Base-by-base conservation (phyloP, 2,888 invertebrate species). In the Piscicola geometra region DNA sequence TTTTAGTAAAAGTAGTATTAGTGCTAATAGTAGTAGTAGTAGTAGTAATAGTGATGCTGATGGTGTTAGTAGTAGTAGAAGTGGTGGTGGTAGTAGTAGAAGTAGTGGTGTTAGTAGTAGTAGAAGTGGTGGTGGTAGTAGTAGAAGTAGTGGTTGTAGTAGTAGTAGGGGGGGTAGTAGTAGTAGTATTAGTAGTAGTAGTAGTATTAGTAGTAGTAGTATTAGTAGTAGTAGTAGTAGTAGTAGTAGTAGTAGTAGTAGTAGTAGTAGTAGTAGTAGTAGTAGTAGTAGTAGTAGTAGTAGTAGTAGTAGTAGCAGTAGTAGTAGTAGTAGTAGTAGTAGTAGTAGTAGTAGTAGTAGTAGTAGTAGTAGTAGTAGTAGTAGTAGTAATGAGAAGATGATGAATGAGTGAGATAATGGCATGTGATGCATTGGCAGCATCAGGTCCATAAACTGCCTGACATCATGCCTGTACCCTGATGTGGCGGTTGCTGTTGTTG, bases 151-250 rank as follows among this genome's bases (percentile, higher is more conserved):
- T 69, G 32, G 69, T 69, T 30, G 69, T 69, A 69, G 69, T 69
- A 69, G 69, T 69, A 69, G 69, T 69, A 69, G 69, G 25, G 32
- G 69, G 25, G 32, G 69, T 69, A 69, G 69, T 69, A 69, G 69
- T 69, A 69, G 69, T 69, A 69, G 69, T 69, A 69, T 28, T 69
- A 69, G 69, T 69, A 69, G 69, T 69, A 69, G 33, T 69, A 69
- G 33, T 69, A 69, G 33, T 69, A 69, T 28, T 69, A 69, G 69
- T 69, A 69, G 69, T 69, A 0, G 69, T 69, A 69, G 69, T 69
- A 32, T 28, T 69, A 3, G 69, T 69, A 32, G 69, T 69, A 69
- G 69, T 69, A 69, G 69, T 69, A 69, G 69, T 69, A 69, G 66
- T 66, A 66, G 66, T 66, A 66, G 66, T 66, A 66, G 66, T 66